A percentile compares a stretch with the other conserved stretches of the same genome.
phyloP scores from a whole-genome alignment of 2,888 invertebrate genomes.

The Drosophila mimica region DNA sequence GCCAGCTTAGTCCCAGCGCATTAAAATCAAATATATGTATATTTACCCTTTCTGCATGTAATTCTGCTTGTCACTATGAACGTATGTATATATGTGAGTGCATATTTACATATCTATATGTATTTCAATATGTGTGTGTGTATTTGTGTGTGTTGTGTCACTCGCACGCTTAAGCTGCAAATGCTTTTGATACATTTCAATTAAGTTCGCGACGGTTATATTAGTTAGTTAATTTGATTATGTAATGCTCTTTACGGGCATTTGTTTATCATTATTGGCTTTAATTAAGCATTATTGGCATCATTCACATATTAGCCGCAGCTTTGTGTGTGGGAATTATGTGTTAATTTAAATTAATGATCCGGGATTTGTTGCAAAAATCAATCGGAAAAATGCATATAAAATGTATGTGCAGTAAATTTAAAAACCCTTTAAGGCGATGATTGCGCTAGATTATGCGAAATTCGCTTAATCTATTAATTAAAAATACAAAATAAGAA shows the following conservation, averaged over 20 bases:
- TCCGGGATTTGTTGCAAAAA: constrained; percentile 33
- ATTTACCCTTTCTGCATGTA: constrained; percentile 55
- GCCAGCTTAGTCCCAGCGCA: constrained; percentile 67
- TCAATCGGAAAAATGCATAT: constrained; percentile 46
- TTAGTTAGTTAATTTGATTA: constrained; percentile 78
- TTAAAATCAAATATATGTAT: constrained; percentile 72
- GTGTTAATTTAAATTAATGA: constrained; percentile 68
- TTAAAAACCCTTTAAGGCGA: constrained; percentile 37
- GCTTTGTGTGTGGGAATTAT: constrained; percentile 67
- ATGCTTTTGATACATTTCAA: constrained; percentile 63
- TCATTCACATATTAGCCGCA: constrained; percentile 65
- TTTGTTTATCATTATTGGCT: constrained; percentile 71
- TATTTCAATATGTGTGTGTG: background rate
- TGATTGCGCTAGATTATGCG: constrained; percentile 19
- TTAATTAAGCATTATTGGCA: constrained; percentile 77
- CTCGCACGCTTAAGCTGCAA: constrained; percentile 57
- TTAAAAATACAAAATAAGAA: constrained; percentile 67
- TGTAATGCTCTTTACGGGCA: constrained; percentile 50
- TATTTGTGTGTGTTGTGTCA: constrained; percentile 22
- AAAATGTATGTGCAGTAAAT: constrained; percentile 1
- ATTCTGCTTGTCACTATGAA: constrained; percentile 20
- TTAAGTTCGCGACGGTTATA: constrained; percentile 68
- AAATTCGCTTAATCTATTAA: constrained; percentile 68
- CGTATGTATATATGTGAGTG: constrained; percentile 5
- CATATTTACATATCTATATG: constrained; percentile 10